Base-by-base conservation (phyloP, 2,113 vertebrate species). In the Hystrix brachyura region DNA sequence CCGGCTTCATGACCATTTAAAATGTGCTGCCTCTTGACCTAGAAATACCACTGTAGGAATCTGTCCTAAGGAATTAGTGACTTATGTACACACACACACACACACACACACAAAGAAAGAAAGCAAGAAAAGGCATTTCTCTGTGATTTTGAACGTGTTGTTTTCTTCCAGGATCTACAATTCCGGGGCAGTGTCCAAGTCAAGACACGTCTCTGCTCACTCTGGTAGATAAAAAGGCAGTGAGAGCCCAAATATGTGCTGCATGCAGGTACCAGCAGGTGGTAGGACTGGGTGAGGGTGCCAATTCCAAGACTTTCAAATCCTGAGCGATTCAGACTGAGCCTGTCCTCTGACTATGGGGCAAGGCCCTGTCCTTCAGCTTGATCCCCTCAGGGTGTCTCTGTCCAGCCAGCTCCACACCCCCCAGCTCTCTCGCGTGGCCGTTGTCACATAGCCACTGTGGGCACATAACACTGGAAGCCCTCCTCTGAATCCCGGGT, bases 41-140 rank as follows among this genome's bases (percentile, higher is more conserved):
- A 64, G 55, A 92, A 90, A 95, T 92, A 78, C 62, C 85, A 94
- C 38, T 11, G 32, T 59, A 81, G 32, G 18, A 76, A 43, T 90
- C 81, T 90, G 46, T 81, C 80, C 87, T 88, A 59, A 87, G n/a
- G 76, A 96, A 94, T 91, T 69, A 88, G 2, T 92, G 90, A 94
- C 67, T 86, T 29, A 27, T 6, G 60, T 53, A 1, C 34, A 8
- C 34, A 43, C 11, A 38, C 71, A 46, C 71, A 46, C 29, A 67
- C 65, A 34, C 29, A 14, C 29, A 14, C 29, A 6, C 65, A 34
- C 64, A 32, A 57, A 57, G 57, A 17, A 57, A 57, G 57, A 17
- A 57, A 57, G 8, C 13, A 60, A 60, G 19, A 27, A 25, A 48
- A 76, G 7, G 48, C 6, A 69, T 69, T 18, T 14, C 11, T 48